These are phyloP conservation scores for Muscicapa striata DNA, from an alignment of 2,797 vertebrate species.

Conservation along the genomic window DNA sequence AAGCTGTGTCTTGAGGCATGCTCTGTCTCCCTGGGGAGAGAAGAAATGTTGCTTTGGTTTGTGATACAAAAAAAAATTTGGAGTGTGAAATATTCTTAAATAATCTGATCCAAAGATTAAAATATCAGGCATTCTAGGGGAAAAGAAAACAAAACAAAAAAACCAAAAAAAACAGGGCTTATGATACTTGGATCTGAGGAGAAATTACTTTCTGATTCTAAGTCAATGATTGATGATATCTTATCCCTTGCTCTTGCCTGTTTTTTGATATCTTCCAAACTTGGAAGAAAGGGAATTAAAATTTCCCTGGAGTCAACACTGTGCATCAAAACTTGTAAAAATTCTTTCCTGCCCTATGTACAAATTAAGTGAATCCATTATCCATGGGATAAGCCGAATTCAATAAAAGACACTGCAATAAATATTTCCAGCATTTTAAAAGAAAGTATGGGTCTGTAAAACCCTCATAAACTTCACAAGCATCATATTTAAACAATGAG, in stretches of 20 bases:
- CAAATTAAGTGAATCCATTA: not conserved
- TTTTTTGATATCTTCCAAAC: not conserved
- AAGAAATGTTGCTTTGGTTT: not conserved
- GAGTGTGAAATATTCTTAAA: not conserved
- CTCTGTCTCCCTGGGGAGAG: not conserved
- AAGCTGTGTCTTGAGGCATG: no score
- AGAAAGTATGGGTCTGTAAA: not conserved
- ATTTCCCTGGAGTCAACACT: not conserved
- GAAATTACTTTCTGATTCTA: not conserved
- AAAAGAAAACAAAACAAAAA: not conserved
- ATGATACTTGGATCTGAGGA: not conserved
- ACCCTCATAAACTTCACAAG: not conserved
- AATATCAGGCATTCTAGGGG: not conserved
- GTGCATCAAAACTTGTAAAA: not conserved
- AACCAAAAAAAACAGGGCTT: not conserved
- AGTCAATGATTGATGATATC: not conserved
- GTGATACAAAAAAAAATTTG: no score
- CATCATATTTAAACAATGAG: not conserved
- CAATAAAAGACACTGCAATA: not conserved
- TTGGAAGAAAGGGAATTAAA: not conserved
- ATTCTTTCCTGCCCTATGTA: not conserved
- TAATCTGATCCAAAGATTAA: not conserved
- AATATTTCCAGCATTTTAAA: not conserved
- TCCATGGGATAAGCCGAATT: not conserved
- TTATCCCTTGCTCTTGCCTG: not conserved